Percentiles rank a stretch among this genome's conserved stretches.
Evolutionary conservation across 2,888 invertebrate genomes (phyloP).

Genomic region (Norana najaformis): DNA sequence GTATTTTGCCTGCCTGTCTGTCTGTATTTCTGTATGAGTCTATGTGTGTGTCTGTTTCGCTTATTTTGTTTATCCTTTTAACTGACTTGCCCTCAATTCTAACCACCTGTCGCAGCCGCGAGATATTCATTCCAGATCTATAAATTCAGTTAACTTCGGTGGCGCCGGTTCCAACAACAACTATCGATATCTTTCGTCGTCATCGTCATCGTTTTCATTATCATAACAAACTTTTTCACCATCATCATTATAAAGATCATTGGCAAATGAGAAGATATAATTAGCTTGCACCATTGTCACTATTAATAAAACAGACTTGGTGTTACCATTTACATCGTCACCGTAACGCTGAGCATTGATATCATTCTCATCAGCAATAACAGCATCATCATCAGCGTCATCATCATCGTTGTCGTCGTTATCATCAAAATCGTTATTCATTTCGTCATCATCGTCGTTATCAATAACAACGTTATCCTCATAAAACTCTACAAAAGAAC

Average conservation of each 20-base stretch:
- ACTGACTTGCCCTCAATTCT: neutral
- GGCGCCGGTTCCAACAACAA: neutral
- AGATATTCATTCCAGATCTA: no score
- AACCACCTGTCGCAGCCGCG: no score
- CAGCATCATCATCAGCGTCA: constrained; percentile 29
- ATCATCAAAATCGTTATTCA: neutral
- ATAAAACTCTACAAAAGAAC: neutral
- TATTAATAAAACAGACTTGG: no score
- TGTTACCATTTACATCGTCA: constrained; percentile 29
- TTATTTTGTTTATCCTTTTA: neutral
- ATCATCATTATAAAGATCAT: constrained; percentile 26
- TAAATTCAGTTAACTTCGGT: no score
- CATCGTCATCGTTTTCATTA: neutral
- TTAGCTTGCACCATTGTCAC: no score
- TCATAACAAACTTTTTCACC: neutral
- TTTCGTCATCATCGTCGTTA: neutral
- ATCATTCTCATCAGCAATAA: constrained; percentile 26
- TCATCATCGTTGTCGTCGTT: neutral
- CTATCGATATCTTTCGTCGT: neutral
- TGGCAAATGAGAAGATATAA: neutral
- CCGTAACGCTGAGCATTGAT: no score
- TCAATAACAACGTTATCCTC: neutral
- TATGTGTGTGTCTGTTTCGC: neutral
- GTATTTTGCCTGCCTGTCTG: neutral
- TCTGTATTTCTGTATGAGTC: no score